Conservation (phyloP, 2,113 vertebrate genomes). For the Gymnocephalus cernua region DNA sequence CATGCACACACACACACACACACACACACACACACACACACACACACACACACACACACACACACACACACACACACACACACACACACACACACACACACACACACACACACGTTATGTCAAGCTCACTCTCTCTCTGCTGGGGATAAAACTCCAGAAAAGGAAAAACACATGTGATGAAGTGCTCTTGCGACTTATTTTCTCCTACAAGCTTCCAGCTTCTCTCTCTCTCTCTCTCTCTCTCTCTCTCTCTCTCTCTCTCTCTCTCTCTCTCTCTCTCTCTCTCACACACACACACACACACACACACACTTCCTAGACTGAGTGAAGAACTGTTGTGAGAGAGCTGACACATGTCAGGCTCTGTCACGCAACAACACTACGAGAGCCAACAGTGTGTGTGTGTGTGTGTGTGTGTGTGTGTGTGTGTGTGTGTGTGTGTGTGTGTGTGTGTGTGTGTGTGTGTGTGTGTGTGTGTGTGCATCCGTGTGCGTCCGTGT, state of each 20-base stretch:
- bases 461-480: neutral
- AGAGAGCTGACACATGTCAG: constrained; percentile 58
- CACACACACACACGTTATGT: constrained; percentile 8
- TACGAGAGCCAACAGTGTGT: constrained; percentile 8
- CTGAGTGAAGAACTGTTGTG: constrained; percentile 50
- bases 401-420: constrained; percentile 7
- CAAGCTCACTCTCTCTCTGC: constrained; percentile 31
- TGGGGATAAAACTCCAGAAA: constrained; percentile 40
- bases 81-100: neutral
- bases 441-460: neutral
- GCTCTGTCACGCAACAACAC: constrained; percentile 64
- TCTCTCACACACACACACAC: constrained; percentile 6
- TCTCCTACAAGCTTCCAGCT: neutral
- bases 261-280: neutral
- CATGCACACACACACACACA: constrained; percentile 3
- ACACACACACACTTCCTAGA: constrained; percentile 34
- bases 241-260: neutral
- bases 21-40: constrained; percentile 17
- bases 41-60: neutral
- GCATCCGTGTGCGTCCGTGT: neutral
- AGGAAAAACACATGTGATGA: constrained; percentile 36
- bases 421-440: neutral
- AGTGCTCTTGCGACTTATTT: constrained; percentile 30
- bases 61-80: neutral
- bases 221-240: neutral